Conservation (phyloP, 1,140 invertebrate species). For the Drosophila setifemur region DNA sequence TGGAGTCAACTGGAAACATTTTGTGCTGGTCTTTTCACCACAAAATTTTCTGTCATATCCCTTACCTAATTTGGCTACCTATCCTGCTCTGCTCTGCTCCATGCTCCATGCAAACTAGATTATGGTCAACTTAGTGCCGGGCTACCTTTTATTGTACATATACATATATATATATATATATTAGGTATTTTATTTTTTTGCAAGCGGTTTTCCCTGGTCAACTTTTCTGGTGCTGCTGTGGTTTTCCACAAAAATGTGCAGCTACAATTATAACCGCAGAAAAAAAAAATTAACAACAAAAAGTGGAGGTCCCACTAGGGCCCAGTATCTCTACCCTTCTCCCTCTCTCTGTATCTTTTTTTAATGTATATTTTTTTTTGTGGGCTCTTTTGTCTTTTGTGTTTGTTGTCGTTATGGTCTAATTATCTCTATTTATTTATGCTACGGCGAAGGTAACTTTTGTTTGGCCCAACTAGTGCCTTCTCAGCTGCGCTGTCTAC, state of each 20-base stretch:
- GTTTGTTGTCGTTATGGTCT: conserved; percentile 71
- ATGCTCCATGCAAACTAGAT: conserved; percentile 53
- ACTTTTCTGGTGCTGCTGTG: conserved; percentile 35
- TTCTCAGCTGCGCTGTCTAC: conserved; percentile 11
- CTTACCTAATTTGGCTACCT: conserved; percentile 66
- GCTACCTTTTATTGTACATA: conserved; percentile 22
- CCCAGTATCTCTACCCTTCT: not conserved
- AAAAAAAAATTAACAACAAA: conserved; percentile 16
- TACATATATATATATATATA: not conserved
- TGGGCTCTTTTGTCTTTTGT: conserved; percentile 29
- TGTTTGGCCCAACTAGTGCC: conserved; percentile 24
- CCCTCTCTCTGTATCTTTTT: not conserved
- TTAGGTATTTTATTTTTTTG: not conserved
- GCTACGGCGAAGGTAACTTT: conserved; percentile 58
- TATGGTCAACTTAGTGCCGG: conserved; percentile 64
- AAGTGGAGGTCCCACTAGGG: conserved; percentile 28
- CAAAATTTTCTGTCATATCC: conserved; percentile 45
- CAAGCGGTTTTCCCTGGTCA: conserved; percentile 30
- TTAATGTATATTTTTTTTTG: conserved; percentile 1
- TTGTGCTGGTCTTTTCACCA: not conserved
- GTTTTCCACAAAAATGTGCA: conserved; percentile 34
- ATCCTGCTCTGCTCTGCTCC: too few relatives aligned
- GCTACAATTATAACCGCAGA: conserved; percentile 57
- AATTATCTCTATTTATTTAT: conserved; percentile 81
- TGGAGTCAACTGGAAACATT: conserved; percentile 28